A percentile compares a stretch with the other conserved stretches of the same genome.
phyloP scores from a whole-genome alignment of 2,113 vertebrate genomes.

The Tursiops truncatus region DNA sequence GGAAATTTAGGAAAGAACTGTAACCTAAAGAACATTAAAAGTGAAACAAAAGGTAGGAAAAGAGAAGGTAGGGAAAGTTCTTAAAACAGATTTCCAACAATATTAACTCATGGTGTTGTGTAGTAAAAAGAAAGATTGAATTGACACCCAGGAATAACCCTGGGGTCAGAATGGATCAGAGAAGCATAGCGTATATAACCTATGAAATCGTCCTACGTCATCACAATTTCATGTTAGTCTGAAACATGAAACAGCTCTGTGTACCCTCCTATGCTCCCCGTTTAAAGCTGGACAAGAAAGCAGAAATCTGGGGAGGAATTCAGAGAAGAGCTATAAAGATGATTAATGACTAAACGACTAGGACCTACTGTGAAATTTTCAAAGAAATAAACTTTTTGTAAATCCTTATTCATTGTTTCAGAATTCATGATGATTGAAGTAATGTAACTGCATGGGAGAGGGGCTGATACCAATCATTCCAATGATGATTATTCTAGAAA shows the following conservation, averaged over 20 bases:
- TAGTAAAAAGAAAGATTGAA: neutral
- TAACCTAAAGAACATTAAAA: neutral
- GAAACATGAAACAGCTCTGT: neutral
- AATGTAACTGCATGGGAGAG: neutral
- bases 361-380: neutral
- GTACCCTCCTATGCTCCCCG: neutral
- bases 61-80: neutral
- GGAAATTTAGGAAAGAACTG: neutral
- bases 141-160: neutral
- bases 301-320: neutral
- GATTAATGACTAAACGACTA: neutral
- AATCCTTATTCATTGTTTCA: conserved; percentile 1
- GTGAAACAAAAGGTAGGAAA: neutral
- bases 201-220: neutral
- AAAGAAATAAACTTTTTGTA: neutral
- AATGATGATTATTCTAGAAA: neutral
- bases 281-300: neutral
- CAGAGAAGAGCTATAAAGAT: neutral
- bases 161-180: neutral
- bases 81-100: neutral
- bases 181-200: neutral
- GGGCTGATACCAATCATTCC: neutral
- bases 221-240: neutral
- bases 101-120: neutral
- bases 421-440: neutral